Evolutionary conservation across 2,113 vertebrate genomes (phyloP).

Genomic region (Ochotona curzoniae): DNA sequence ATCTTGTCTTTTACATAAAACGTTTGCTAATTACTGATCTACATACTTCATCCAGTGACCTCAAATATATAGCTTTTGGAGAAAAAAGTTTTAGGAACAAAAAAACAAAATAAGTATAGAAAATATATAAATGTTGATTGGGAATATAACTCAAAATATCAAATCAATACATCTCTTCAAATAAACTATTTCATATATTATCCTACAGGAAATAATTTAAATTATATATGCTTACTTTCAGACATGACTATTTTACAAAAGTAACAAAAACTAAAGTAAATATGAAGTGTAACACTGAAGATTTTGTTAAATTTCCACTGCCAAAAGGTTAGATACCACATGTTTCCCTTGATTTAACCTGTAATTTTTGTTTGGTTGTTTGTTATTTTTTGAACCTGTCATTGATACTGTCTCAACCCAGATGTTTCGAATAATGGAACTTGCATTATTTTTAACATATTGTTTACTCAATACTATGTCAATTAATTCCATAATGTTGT

Average conservation of each 20-base stretch:
- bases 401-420: no score
- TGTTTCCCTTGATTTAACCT: no score
- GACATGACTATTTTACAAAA: constrained; percentile 64
- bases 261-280: constrained; percentile 44
- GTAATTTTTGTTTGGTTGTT: no score
- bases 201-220: constrained; percentile 74
- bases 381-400: no score
- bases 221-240: constrained; percentile 72
- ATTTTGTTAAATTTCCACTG: no score
- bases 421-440: no score
- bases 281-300: background rate
- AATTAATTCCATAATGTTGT: no score
- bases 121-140: constrained; percentile 38
- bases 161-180: constrained; percentile 71
- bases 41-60: constrained; percentile 25
- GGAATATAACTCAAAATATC: constrained; percentile 60
- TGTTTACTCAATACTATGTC: no score
- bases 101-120: background rate
- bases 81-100: background rate
- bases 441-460: no score
- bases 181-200: constrained; percentile 71
- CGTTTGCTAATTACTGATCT: background rate
- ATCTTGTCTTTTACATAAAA: constrained; percentile 4
- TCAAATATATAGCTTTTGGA: constrained; percentile 15
- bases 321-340: no score